Percentiles rank a stretch among this genome's conserved stretches.
Conservation (phyloP, 2,888 invertebrate species). For the Yponomeuta sedellus region DNA sequence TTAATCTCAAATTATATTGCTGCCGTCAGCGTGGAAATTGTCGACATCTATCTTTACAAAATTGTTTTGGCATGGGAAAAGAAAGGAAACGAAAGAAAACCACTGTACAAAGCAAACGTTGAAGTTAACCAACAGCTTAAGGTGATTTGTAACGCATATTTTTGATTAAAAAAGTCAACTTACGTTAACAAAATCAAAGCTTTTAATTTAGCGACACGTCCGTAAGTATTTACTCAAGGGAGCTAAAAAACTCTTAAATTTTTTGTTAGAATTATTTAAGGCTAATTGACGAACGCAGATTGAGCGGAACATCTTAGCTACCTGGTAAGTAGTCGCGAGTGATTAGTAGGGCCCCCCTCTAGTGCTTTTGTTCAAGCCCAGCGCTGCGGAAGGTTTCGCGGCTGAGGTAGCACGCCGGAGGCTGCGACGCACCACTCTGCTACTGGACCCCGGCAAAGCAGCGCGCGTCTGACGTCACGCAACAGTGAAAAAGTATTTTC, state of each 20-base stretch:
- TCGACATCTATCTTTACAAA: background rate
- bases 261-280: slow-evolving; percentile 24
- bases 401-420: slow-evolving; percentile 52
- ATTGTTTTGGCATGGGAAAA: background rate
- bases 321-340: slow-evolving; percentile 24
- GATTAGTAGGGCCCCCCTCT: slow-evolving; percentile 38
- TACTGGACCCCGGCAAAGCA: slow-evolving; percentile 40
- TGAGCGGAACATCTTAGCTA: slow-evolving; percentile 7
- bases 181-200: background rate
- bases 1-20: background rate
- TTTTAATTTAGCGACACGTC: background rate
- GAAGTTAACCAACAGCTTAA: too few species aligned
- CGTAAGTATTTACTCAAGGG: background rate
- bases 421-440: slow-evolving; percentile 47
- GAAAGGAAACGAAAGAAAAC: background rate
- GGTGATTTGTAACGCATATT: too few species aligned
- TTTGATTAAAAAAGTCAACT: background rate
- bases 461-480: slow-evolving; percentile 30
- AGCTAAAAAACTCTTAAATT: background rate
- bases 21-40: background rate
- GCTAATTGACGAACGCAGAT: slow-evolving; percentile 28
- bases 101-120: too few species aligned
- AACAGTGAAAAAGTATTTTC: slow-evolving; percentile 1
- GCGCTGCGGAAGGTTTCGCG: slow-evolving; percentile 44
- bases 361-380: slow-evolving; percentile 34